Evolutionary conservation across 1,140 invertebrate species (phyloP), one percentile per base, ranked within the genome.

Genomic region (Plutomurus gul): DNA sequence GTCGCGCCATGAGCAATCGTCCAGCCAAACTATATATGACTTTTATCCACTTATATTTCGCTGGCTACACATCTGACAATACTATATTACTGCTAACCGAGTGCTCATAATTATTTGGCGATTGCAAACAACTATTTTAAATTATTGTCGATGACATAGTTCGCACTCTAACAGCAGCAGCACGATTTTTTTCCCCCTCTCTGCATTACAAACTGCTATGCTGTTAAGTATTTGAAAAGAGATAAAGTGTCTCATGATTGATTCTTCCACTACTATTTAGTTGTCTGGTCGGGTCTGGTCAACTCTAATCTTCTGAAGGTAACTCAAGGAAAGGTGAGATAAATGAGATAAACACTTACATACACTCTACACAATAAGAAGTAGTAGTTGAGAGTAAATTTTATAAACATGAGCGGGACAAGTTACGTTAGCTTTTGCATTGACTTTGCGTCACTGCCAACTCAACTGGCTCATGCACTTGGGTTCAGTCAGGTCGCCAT

Each of bases 131-230:
- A 33, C 56, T 51, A 33, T 65, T 33, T 65, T 65, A 65, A 65
- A 65, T 65, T 65, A 65, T 65, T 65, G 25, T 36, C 4, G 27
- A 65, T 65, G 56, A 65, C 56, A 33, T 33, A 65, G 25, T 65
- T 65, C 27, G 56, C 56, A 65, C 56, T 65, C 36, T 33, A 16
- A 43, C 2, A 51, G 47, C 13, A 51, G 47, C 4, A n/a, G 13
- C n/a, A 20, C 13, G 13, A 51, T 51, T 51, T 51, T 51, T 51
- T 51, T 22, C 47, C 25, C 25, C n/a, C n/a, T n/a, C n/a, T n/a
- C n/a, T n/a, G n/a, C n/a, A n/a, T n/a, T n/a, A n/a, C n/a, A n/a
- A n/a, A n/a, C n/a, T n/a, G n/a, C n/a, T n/a, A n/a, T n/a, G n/a
- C n/a, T n/a, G n/a, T 47, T 6, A 47, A 47, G 46, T 2, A 47